Evolutionary conservation across 2,888 invertebrate species (phyloP).

Genomic region (Stenotaenia linearis): DNA sequence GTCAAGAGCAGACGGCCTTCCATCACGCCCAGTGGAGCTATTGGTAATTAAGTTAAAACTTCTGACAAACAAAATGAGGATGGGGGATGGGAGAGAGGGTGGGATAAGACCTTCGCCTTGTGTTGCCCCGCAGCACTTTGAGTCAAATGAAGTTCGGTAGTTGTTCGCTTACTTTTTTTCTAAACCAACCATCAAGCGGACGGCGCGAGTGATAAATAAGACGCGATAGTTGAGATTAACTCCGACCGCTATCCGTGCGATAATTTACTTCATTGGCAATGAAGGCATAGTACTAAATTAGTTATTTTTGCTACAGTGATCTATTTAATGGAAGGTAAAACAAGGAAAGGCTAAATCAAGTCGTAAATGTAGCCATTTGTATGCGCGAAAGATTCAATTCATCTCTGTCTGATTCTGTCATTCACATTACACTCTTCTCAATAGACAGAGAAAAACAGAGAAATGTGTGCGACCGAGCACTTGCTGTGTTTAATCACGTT

Average conservation of each 20-base stretch:
- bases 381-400: conserved; percentile 24
- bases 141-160: conserved; percentile 14
- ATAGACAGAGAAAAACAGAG: conserved; percentile 22
- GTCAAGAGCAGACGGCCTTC: conserved; percentile 23
- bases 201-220: conserved; percentile 15
- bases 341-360: conserved; percentile 26
- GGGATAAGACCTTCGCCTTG: conserved; percentile 2
- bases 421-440: conserved; percentile 24
- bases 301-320: conserved; percentile 26
- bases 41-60: conserved; percentile 26
- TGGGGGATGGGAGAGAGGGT: neutral
- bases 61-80: conserved; percentile 17
- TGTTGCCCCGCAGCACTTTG: neutral
- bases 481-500: conserved; percentile 26
- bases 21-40: conserved; percentile 26
- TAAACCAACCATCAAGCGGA: neutral
- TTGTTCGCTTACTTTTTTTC: neutral
- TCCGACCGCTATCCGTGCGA: conserved; percentile 4
- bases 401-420: conserved; percentile 26
- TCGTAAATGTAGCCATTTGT: conserved; percentile 26
- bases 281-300: conserved; percentile 13
- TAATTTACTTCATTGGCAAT: conserved; percentile 23
- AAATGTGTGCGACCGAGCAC: conserved; percentile 24
- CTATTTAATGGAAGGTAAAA: conserved; percentile 26
- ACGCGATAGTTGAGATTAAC: conserved; percentile 17